Base-by-base conservation (phyloP, 2,797 vertebrate genomes). In the Eremophila alpestris region DNA sequence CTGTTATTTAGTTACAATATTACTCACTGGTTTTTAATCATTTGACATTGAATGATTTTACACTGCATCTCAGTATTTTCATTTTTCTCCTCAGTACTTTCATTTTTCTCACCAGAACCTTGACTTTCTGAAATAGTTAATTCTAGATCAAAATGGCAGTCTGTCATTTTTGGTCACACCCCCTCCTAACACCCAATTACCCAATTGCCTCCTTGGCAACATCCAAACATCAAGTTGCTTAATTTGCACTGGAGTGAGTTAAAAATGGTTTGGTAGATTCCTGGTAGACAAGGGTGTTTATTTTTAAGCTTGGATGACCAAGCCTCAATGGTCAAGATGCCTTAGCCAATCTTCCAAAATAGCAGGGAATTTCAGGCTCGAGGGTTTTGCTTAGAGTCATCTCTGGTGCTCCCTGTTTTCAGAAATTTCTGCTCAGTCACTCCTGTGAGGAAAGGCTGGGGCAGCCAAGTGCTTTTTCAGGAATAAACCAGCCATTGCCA, bases 251-350 rank as follows among this genome's bases (percentile, higher is more conserved):
- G 67, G 11, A 78, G 41, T 1, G 4, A 75, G 65, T 63, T 93
- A 82, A 91, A 94, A 89, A 75, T 62, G 62, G 36, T 54, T 85
- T 29, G 0, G 16, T 38, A 49, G 55, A 68, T 76, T 65, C 48
- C 43, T 65, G 15, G 30, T 49, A 63, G 67, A 70, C 2, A 9
- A 69, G 24, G 30, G 41, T 18, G 12, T 38, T 86, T 91, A 80
- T 85, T 91, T 93, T 93, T 74, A 88, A 80, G 52, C 52, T 75
- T 49, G 48, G 38, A 63, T 79, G 78, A 79, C 70, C 91, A 64
- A 84, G 70, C 77, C 78, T 52, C 63, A 55, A 1, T 10, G 21
- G 27, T 77, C 79, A 68, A 75, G 82, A 87, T 87, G 51, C 54
- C 46, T 89, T 34, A 56, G 36, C 43, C 48, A 60, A 49, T 56